A percentile compares a stretch with the other conserved stretches of the same genome.
Conservation (phyloP, 2,113 vertebrate species). For the Aegotheles bennettii region DNA sequence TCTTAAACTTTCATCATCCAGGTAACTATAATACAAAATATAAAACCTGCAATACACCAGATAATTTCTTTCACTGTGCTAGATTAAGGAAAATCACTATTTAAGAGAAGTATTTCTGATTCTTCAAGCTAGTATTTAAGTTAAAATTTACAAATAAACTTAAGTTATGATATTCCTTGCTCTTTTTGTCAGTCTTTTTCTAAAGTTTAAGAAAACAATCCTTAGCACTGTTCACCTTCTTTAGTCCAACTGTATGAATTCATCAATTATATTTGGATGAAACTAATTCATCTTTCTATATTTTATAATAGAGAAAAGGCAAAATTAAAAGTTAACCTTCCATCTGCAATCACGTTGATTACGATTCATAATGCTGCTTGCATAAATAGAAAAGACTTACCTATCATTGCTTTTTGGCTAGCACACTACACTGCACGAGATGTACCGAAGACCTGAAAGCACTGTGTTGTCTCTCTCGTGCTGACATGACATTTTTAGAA, state of each 20-base stretch:
- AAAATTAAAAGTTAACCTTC: neutral
- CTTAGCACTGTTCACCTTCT: neutral
- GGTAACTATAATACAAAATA: neutral
- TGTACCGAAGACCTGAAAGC: neutral
- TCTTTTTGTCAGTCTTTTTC: neutral
- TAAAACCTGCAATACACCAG: neutral
- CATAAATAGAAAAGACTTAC: slow-evolving; percentile 1
- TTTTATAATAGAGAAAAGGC: neutral
- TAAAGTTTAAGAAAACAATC: neutral
- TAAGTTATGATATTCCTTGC: neutral
- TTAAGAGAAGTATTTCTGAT: neutral
- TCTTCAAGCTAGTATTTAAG: neutral
- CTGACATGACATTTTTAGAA: slow-evolving; percentile 12
- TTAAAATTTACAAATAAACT: neutral
- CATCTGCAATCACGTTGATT: neutral
- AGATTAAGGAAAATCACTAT: neutral
- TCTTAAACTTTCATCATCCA: neutral
- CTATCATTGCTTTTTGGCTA: neutral
- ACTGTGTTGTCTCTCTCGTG: neutral
- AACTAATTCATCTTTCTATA: neutral
- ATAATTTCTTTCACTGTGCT: neutral
- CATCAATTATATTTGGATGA: neutral
- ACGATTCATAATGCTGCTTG: neutral
- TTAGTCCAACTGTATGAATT: neutral
- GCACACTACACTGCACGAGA: neutral